Evolutionary conservation across 2,888 invertebrate species (phyloP).

Genomic region (Beris morrisii): DNA sequence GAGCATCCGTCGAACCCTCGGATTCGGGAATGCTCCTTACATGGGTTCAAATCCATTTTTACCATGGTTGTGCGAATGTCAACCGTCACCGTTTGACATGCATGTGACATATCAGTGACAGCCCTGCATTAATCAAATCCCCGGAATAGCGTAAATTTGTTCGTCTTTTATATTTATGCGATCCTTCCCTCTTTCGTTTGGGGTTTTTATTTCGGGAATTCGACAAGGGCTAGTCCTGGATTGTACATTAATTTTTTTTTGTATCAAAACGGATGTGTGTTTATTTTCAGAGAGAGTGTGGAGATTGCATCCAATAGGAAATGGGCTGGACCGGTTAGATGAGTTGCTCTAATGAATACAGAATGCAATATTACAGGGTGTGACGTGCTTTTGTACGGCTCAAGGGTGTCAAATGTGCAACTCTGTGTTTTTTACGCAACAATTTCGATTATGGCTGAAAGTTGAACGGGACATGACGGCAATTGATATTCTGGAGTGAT

Average conservation of each 20-base stretch:
- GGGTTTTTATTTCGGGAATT: constrained; percentile 16
- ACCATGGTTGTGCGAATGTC: constrained; percentile 49
- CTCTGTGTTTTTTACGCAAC: no score
- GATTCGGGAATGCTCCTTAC: constrained; percentile 13
- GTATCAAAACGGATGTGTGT: constrained; percentile 6
- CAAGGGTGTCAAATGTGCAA: no score
- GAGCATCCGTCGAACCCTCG: constrained; percentile 20
- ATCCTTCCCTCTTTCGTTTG: constrained; percentile 18
- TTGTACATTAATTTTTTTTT: background rate
- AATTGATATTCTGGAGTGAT: constrained; percentile 19
- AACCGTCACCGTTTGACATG: constrained; percentile 58
- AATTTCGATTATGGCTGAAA: no score
- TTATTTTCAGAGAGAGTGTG: constrained; percentile 19
- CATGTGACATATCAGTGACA: constrained; percentile 59
- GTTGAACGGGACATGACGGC: no score
- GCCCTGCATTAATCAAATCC: constrained; percentile 58
- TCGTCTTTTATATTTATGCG: constrained; percentile 40
- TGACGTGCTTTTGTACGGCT: background rate
- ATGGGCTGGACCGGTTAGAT: constrained; percentile 26
- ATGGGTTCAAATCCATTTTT: constrained; percentile 31
- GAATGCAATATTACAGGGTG: constrained; percentile 27
- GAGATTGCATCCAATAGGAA: constrained; percentile 22
- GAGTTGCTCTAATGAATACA: constrained; percentile 21
- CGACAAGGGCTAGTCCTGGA: background rate
- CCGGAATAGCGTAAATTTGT: constrained; percentile 46